A percentile compares a stretch with the other conserved stretches of the same genome.
Evolutionary conservation across 2,113 vertebrate genomes (phyloP).

Genomic region (Petromus typicus): DNA sequence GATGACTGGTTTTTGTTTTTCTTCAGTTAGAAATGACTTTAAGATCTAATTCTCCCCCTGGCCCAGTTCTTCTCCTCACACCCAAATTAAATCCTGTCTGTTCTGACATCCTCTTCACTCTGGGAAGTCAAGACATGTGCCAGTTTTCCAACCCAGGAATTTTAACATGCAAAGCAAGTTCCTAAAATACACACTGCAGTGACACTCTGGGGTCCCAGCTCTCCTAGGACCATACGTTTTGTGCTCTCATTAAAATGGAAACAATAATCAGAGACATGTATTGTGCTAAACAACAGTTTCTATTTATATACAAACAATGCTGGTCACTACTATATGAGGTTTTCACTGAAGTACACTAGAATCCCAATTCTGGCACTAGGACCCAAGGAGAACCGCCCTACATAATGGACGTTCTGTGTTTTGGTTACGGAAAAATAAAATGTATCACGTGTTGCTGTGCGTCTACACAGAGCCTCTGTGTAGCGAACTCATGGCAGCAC

Average conservation of each 20-base stretch:
- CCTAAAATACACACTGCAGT: background rate
- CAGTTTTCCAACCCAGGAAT: background rate
- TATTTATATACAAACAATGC: background rate
- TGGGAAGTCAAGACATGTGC: background rate
- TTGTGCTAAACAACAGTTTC: slow-evolving; percentile 55
- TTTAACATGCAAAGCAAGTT: slow-evolving; percentile 18
- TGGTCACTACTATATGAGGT: background rate
- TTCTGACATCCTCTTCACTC: background rate
- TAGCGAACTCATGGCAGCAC: background rate
- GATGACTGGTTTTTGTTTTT: background rate
- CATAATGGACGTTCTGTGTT: background rate
- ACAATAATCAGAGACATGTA: background rate
- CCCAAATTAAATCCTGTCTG: background rate
- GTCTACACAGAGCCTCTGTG: background rate
- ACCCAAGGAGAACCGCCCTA: background rate
- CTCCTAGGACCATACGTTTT: background rate
- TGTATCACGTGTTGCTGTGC: background rate
- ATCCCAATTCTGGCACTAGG: slow-evolving; percentile 13
- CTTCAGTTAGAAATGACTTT: background rate
- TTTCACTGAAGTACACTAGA: background rate
- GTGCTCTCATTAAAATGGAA: slow-evolving; percentile 60
- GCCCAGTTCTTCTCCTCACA: background rate
- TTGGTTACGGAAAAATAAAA: background rate
- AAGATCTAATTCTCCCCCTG: background rate
- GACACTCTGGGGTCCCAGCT: background rate